Conservation (phyloP, 2,888 invertebrate species). For the Hirtodrosophila cameraria region DNA sequence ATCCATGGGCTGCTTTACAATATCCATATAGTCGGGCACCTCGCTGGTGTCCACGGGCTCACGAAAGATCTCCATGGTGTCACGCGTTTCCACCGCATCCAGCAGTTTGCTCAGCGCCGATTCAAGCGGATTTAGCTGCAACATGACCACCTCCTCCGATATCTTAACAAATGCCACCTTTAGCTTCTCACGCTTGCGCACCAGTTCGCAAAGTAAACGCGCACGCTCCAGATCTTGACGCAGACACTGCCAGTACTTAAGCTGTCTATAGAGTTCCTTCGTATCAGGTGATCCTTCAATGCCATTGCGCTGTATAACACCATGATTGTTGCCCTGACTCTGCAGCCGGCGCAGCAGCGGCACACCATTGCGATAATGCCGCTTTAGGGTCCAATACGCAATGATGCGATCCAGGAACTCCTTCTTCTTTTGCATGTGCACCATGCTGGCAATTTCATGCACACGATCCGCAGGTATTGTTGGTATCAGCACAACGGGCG, state of each 20-base stretch:
- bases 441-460: constrained; percentile 92
- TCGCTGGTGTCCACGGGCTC: constrained; percentile 96
- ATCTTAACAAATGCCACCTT: constrained; percentile 94
- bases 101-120: constrained; percentile 91
- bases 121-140: constrained; percentile 92
- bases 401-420: constrained; percentile 95
- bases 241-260: constrained; percentile 97
- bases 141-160: constrained; percentile 91
- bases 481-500: constrained; percentile 96
- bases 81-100: constrained; percentile 90
- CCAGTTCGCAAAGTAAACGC: constrained; percentile 94
- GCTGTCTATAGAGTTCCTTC: constrained; percentile 91
- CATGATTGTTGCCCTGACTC: constrained; percentile 85
- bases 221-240: constrained; percentile 97
- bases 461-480: constrained; percentile 95
- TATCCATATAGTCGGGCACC: constrained; percentile 95
- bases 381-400: constrained; percentile 98
- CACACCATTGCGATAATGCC: constrained; percentile 97
- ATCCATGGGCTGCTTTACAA: constrained; percentile 95
- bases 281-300: constrained; percentile 88
- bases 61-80: constrained; percentile 94
- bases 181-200: constrained; percentile 96
- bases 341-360: constrained; percentile 95
- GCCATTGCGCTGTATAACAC: constrained; percentile 85
- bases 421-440: constrained; percentile 90